Evolutionary conservation across 2,888 invertebrate species (phyloP), one percentile per base, ranked within the genome.

Genomic region (Cantharis rufa): DNA sequence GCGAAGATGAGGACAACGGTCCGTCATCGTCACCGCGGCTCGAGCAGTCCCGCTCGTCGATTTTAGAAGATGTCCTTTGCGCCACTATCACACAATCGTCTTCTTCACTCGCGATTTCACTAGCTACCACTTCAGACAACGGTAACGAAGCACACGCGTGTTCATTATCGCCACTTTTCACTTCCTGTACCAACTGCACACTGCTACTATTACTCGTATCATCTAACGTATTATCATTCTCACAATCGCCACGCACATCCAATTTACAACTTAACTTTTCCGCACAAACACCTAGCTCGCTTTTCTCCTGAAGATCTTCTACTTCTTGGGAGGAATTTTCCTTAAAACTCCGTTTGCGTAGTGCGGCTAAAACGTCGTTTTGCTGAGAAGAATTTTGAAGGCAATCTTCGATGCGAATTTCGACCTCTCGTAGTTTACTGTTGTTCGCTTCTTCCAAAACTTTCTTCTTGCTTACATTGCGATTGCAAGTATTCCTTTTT

Each of bases 61-160:
- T 85, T 82, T 82, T 85, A 84, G 75, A 83, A 82, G 76, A 75
- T 75, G 78, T 76, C 71, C 78, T 79, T 71, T 76, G 77, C 89
- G 91, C 90, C 90, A 91, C 91, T 89, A 91, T 91, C 89, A 91
- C 91, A 90, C 91, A 91, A 87, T 91, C 91, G 90, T 91, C 91
- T 88, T 91, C 91, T 89, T 91, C 90, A 89, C 90, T 90, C 69
- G 18, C 88, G 85, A 86, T 88, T 86, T 88, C 89, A 86, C 86
- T 79, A 76, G 80, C 83, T 81, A 82, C 81, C 82, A 82, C 79
- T 80, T 80, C 82, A 71, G 81, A 72, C 72, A 81, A 81, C 70
- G 80, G 80, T 74, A 80, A 79, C 75, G 81, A 79, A 76, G 82
- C 81, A 74, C 82, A 79, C 82, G 82, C 84, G 82, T 82, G 81